Evolutionary conservation across 2,888 invertebrate species (phyloP).

Genomic region (Xestoiulus laeticollis): DNA sequence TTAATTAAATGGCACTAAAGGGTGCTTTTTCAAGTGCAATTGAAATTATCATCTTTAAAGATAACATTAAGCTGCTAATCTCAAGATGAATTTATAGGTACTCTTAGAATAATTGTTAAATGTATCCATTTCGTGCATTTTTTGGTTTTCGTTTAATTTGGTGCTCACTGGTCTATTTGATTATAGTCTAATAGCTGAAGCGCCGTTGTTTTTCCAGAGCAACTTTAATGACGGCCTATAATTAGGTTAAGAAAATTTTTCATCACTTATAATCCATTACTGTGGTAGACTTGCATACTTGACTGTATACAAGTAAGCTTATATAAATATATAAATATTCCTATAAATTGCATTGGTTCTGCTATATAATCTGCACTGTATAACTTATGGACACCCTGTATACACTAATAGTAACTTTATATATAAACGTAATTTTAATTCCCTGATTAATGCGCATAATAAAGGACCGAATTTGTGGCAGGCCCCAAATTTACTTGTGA

Average conservation of each 20-base stretch:
- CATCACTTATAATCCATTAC: not conserved
- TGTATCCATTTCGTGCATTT: not conserved
- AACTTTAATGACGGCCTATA: not conserved
- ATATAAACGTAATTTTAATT: not conserved
- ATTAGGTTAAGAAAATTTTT: not conserved
- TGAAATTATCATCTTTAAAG: too few species aligned
- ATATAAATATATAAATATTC: too few species aligned
- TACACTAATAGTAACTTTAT: not conserved
- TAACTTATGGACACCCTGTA: not conserved
- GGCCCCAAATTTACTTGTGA: constrained; percentile 16
- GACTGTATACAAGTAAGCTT: too few species aligned
- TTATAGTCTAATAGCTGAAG: not conserved
- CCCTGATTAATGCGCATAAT: not conserved
- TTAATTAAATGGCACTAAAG: not conserved
- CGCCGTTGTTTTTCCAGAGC: not conserved
- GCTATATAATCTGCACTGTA: not conserved
- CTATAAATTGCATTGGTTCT: not conserved
- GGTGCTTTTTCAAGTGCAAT: not conserved
- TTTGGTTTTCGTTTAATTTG: not conserved
- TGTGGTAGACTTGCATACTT: not conserved
- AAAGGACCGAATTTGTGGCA: not conserved
- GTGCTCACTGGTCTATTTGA: not conserved
- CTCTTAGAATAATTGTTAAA: not conserved
- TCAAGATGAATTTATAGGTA: too few species aligned
- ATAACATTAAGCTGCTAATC: not conserved